Evolutionary conservation across 2,113 vertebrate species (phyloP).

Genomic region (Glareola pratincola): DNA sequence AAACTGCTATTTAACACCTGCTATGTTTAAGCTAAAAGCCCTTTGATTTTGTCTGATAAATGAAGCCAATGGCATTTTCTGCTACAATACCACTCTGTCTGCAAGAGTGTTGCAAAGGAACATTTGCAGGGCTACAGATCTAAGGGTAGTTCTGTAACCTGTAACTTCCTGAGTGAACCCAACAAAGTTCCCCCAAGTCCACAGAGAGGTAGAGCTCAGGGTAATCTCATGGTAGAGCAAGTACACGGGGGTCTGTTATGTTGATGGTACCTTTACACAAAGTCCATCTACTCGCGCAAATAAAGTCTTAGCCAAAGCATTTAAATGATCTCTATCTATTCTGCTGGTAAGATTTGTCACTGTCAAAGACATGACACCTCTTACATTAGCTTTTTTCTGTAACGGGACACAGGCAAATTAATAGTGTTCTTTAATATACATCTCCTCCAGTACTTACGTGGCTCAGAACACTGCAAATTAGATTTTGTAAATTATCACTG

Average conservation of each 20-base stretch:
- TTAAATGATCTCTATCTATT: neutral
- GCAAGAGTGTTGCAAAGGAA: neutral
- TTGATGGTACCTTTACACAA: neutral
- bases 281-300: neutral
- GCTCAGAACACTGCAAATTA: constrained; percentile 3
- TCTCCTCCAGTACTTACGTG: neutral
- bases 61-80: neutral
- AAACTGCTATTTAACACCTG: neutral
- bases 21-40: neutral
- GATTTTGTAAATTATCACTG: neutral
- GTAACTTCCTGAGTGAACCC: neutral
- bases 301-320: neutral
- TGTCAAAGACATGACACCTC: neutral
- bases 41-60: neutral
- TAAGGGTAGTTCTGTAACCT: neutral
- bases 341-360: neutral
- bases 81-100: neutral
- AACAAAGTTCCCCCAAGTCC: neutral
- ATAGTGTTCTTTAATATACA: neutral
- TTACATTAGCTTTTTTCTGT: neutral
- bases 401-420: neutral
- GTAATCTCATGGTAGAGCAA: neutral
- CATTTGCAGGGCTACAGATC: neutral
- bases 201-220: neutral
- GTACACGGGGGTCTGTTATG: neutral